Percentiles rank a stretch among this genome's conserved stretches.
Evolutionary conservation across 2,113 vertebrate species (phyloP).

Genomic region (Menidia beryllina): DNA sequence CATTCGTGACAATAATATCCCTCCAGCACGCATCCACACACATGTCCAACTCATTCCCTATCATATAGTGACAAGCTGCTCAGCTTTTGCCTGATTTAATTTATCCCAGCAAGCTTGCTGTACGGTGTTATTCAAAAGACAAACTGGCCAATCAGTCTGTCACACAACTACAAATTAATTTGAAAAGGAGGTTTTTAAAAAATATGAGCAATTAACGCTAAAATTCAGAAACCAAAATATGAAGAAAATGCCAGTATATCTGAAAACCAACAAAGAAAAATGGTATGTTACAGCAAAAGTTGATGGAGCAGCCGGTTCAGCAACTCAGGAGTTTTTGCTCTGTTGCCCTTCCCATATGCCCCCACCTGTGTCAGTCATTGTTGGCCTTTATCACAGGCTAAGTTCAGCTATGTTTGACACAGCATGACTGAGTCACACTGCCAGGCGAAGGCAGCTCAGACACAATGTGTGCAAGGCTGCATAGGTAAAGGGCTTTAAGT

Average conservation of each 20-base stretch:
- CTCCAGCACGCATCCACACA: slow-evolving; percentile 3
- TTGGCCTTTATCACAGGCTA: slow-evolving; percentile 31
- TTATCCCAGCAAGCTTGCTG: no score
- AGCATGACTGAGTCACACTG: slow-evolving; percentile 45
- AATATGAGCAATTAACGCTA: no score
- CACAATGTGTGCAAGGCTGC: slow-evolving; percentile 35
- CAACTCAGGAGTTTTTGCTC: not conserved
- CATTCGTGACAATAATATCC: slow-evolving; percentile 44
- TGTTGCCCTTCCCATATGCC: slow-evolving; percentile 17
- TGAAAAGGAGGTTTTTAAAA: no score
- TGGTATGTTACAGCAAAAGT: not conserved
- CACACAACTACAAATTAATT: no score
- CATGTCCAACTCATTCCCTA: no score
- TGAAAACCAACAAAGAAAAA: no score
- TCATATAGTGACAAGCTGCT: no score
- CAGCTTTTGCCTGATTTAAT: no score
- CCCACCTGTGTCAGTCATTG: slow-evolving; percentile 37
- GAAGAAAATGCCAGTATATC: no score
- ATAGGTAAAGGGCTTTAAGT: not conserved
- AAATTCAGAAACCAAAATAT: slow-evolving; percentile 17
- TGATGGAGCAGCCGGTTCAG: not conserved
- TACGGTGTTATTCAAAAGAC: no score
- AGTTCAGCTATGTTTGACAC: slow-evolving; percentile 44
- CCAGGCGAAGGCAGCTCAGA: slow-evolving; percentile 35
- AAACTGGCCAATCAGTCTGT: no score